Conservation (phyloP, 1,140 invertebrate species). For the Dendroctonus ponderosae region DNA sequence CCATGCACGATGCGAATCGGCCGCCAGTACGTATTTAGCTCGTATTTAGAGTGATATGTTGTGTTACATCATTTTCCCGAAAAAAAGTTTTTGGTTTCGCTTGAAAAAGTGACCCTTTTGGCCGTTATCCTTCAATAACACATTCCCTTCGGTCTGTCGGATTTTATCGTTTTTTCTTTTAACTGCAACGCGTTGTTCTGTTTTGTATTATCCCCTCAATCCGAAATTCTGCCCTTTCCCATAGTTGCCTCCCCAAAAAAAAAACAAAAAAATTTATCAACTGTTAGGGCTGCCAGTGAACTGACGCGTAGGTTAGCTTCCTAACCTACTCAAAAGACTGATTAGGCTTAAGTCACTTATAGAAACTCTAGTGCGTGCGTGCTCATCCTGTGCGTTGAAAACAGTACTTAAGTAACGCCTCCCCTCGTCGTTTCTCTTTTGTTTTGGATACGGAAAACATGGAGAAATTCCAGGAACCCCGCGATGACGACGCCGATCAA, state of each 20-base stretch:
- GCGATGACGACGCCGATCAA: slow-evolving; percentile 45
- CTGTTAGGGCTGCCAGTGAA: no score
- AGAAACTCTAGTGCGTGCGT: slow-evolving; percentile 29
- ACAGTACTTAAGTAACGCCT: neutral
- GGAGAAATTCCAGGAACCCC: slow-evolving; percentile 46
- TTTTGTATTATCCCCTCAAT: neutral
- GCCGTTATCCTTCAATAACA: slow-evolving; percentile 30
- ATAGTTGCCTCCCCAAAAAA: no score
- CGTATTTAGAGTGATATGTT: slow-evolving; percentile 52
- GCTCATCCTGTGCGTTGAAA: neutral
- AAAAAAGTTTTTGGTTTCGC: slow-evolving; percentile 50
- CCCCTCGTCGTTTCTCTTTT: slow-evolving; percentile 5
- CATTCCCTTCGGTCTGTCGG: slow-evolving; percentile 10
- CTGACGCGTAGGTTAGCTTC: no score
- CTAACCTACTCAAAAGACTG: slow-evolving; percentile 34
- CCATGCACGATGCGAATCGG: slow-evolving; percentile 29
- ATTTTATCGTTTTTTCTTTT: slow-evolving; percentile 20
- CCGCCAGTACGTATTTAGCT: slow-evolving; percentile 52
- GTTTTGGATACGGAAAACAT: slow-evolving; percentile 34
- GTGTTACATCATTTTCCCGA: slow-evolving; percentile 52
- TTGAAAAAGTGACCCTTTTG: slow-evolving; percentile 50
- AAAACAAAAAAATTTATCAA: no score
- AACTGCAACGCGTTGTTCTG: neutral
- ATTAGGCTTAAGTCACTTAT: slow-evolving; percentile 38
- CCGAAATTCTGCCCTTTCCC: neutral